Evolutionary conservation across 2,797 vertebrate genomes (phyloP), one percentile per base, ranked within the genome.

Genomic region (Balearica regulorum): DNA sequence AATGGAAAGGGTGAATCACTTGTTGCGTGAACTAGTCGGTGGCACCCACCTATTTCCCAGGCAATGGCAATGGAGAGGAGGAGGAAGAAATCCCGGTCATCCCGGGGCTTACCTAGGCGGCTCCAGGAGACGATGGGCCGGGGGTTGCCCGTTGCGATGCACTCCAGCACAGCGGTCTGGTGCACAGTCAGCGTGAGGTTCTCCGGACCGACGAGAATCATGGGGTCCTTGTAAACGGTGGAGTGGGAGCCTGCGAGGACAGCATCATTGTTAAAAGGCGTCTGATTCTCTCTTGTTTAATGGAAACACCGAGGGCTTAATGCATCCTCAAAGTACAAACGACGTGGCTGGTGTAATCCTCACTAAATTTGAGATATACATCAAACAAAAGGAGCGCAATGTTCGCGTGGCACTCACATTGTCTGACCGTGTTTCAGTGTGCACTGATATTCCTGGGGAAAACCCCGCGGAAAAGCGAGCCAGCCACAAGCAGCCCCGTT

Each of bases 61-160:
- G 0, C 0, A 10, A 72, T 11, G 29, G 39, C 68, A 76, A 46
- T 1, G n/a, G 65, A 71, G 76, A 83, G 64, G 48, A 79, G 39
- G 54, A 77, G 55, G 31, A 49, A 46, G 83, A 13, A 37, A 73
- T 20, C 28, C 83, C 10, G 5, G 83, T 6, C 71, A 51, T 14
- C 13, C n/a, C 0, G 1, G 54, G 71, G 95, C 99, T 99, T 98
- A 99, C 99, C 99, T 44, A 99, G 98, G 95, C 99, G 99, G 98
- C 99, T 99, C 99, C 99, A 99, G 87, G 99, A 99, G 89, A 99
- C 99, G 44, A 99, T 99, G 91, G 99, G 99, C 22, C 98, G 98
- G 29, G 99, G 99, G 95, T 99, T 99, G 94, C 99, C 99, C 0
- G 99, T 99, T 48, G 99, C 99, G 68, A 99, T 98, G 82, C 99